Conservation (phyloP, 1,140 invertebrate genomes). For the Drosophila kepulauana region DNA sequence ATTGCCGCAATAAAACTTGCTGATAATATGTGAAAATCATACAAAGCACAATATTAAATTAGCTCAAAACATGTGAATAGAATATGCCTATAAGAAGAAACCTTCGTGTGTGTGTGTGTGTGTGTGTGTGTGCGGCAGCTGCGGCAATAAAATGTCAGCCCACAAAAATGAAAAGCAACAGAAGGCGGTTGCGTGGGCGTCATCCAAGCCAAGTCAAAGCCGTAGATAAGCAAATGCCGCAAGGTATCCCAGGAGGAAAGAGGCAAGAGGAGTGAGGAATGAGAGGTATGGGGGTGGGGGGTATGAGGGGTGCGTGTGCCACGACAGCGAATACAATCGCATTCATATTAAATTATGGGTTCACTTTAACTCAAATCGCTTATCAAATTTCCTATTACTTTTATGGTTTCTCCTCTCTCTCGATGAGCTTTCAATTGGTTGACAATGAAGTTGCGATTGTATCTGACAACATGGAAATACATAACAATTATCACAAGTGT, state of each 20-base stretch:
- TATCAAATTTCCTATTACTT: slow-evolving; percentile 20
- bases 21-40: slow-evolving; percentile 84
- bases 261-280: background rate
- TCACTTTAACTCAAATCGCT: slow-evolving; percentile 11
- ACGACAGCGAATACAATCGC: slow-evolving; percentile 8
- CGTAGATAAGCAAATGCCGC: slow-evolving; percentile 39
- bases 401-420: background rate
- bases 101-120: background rate
- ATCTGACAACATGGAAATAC: background rate
- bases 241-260: slow-evolving; percentile 42
- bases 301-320: background rate
- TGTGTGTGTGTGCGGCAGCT: slow-evolving; percentile 14
- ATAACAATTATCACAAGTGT: background rate
- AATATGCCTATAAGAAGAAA: slow-evolving; percentile 9
- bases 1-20: slow-evolving; percentile 83
- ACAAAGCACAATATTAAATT: slow-evolving; percentile 84
- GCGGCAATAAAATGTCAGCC: slow-evolving; percentile 71
- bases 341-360: slow-evolving; percentile 48
- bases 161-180: slow-evolving; percentile 46
- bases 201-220: background rate
- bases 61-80: slow-evolving; percentile 65
- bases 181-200: slow-evolving; percentile 25
- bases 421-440: background rate
- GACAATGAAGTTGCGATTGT: background rate
- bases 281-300: background rate